Conservation (phyloP, 2,113 vertebrate genomes). For the Myodes glareolus region DNA sequence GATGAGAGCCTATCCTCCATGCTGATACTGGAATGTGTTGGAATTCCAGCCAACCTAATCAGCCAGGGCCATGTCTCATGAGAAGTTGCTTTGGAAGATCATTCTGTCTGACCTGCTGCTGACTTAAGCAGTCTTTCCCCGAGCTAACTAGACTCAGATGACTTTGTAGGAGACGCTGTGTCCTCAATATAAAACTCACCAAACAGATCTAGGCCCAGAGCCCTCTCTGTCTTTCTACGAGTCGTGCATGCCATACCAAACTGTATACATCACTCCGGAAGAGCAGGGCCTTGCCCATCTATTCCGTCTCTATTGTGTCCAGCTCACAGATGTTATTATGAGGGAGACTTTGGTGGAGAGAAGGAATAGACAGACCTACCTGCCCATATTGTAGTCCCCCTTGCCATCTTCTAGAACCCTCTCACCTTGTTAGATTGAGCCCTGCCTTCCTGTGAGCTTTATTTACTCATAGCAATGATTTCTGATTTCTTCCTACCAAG, state of each 20-base stretch:
- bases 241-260: neutral
- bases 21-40: slow-evolving; percentile 69
- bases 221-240: neutral
- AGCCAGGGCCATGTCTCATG: slow-evolving; percentile 9
- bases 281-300: neutral
- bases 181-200: slow-evolving; percentile 7
- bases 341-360: accelerated
- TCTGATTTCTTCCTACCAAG: neutral
- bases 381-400: neutral
- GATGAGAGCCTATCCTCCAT: slow-evolving; percentile 56
- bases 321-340: neutral
- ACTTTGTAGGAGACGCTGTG: slow-evolving; percentile 59
- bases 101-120: slow-evolving; percentile 74
- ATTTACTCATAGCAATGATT: neutral
- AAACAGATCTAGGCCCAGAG: neutral
- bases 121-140: slow-evolving; percentile 64
- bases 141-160: slow-evolving; percentile 57
- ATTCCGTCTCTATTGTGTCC: neutral
- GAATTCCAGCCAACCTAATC: slow-evolving; percentile 72
- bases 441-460: neutral
- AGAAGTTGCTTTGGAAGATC: slow-evolving; percentile 71
- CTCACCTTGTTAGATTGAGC: neutral
- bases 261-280: neutral
- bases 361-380: neutral
- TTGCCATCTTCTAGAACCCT: neutral